Conservation (phyloP, 2,797 vertebrate genomes). For the Morelia viridis region DNA sequence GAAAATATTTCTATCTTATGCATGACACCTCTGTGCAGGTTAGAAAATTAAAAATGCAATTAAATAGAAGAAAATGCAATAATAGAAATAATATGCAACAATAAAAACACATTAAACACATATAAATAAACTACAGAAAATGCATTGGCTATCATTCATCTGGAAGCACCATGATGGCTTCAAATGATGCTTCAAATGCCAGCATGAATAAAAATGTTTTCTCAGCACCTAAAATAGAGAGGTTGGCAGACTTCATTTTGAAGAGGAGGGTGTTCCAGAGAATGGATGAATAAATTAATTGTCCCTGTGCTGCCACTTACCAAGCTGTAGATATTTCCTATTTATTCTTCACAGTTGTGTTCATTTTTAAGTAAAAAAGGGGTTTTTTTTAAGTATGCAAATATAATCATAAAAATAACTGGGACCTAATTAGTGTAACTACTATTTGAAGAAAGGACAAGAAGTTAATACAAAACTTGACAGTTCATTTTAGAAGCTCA, state of each 20-base stretch:
- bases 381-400: background rate
- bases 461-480: slow-evolving; percentile 38
- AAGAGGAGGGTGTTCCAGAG: background rate
- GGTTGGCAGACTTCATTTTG: background rate
- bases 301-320: background rate
- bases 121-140: background rate
- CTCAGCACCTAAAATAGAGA: background rate
- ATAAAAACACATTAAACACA: background rate
- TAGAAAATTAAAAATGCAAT: background rate
- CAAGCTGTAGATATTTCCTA: background rate
- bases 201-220: background rate
- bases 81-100: background rate
- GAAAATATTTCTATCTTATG: background rate
- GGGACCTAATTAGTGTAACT: slow-evolving; percentile 24
- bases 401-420: slow-evolving; percentile 21
- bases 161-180: background rate
- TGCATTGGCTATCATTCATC: background rate
- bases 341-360: background rate
- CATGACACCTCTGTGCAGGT: background rate
- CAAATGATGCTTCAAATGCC: background rate
- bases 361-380: background rate
- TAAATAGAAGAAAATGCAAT: background rate
- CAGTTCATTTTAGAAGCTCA: slow-evolving; percentile 38
- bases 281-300: background rate
- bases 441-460: slow-evolving; percentile 34